Base-by-base conservation (phyloP, 2,113 vertebrate genomes). In the Paralichthys olivaceus region DNA sequence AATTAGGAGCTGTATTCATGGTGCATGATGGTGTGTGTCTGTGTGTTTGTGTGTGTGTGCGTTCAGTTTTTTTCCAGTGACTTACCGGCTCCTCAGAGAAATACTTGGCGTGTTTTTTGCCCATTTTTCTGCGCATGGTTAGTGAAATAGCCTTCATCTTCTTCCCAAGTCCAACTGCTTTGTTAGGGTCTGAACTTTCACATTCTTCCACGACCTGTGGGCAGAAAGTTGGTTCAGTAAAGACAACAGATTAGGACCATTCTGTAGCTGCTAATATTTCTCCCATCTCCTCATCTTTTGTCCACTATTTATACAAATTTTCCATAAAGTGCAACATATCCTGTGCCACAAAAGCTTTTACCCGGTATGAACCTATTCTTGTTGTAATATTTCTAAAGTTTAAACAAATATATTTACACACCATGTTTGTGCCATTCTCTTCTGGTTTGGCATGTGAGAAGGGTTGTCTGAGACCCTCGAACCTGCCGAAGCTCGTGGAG, bases 101-200 rank as follows among this genome's bases (percentile, higher is more conserved):
- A 20, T 95, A 94, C 89, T 97, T 97, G 84, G 85, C 85, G 34
- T 96, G 96, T 81, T 97, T 99, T 91, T 95, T 99, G 26, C 95
- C 94, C 94, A 96, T 96, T 94, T 93, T 98, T 83, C 94, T 96
- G 89, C 94, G 95, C 97, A 99, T 98, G 59, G 97, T 99, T 85
- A 97, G 92, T 13, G 98, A 98, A 90, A 99, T 99, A 29, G 93
- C 95, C 87, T 96, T 96, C 96, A 98, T 97, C 92, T 96, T 99
- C 92, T 97, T 98, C 19, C 96, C 92, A 78, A 98, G 75, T 73
- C 95, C 90, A 56, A 92, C 94, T n/a, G 90, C 84, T 92, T 96
- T 98, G 63, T 89, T 77, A 20, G 77, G 83, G 11, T 96, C 96
- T 81, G 83, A 90, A 74, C 53, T 86, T 75, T 96, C 96, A 79